These are phyloP conservation scores for Melieria omissa DNA, from an alignment of 2,888 invertebrate species.

Conservation along the genomic window DNA sequence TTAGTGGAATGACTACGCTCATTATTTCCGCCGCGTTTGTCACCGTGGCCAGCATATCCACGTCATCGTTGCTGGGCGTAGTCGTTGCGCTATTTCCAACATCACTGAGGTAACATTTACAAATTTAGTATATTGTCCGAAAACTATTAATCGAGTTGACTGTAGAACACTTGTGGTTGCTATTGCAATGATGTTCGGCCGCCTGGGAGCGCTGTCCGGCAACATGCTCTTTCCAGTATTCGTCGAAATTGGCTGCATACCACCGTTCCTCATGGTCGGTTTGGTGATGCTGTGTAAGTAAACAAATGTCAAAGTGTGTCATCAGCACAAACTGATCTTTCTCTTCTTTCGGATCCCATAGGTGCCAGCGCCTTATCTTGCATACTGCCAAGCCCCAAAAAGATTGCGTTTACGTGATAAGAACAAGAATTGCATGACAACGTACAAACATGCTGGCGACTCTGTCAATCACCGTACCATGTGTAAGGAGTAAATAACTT, in stretches of 20 bases:
- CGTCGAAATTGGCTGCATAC: constrained; percentile 75
- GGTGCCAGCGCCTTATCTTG: constrained; percentile 22
- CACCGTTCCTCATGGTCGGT: constrained; percentile 78
- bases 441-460: too few relatives aligned
- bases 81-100: constrained; percentile 62
- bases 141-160: background rate
- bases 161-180: constrained; percentile 78
- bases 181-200: constrained; percentile 77
- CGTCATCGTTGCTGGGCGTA: constrained; percentile 60
- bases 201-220: constrained; percentile 77
- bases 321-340: background rate
- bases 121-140: background rate
- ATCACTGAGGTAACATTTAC: constrained; percentile 57
- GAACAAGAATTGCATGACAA: background rate
- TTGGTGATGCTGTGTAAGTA: constrained; percentile 65
- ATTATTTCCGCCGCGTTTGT: constrained; percentile 70
- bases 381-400: constrained; percentile 16
- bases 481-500: too few relatives aligned
- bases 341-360: background rate
- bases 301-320: background rate
- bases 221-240: constrained; percentile 78
- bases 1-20: constrained; percentile 69
- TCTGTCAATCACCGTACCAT: too few relatives aligned
- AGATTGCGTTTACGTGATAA: constrained; percentile 6
- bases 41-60: constrained; percentile 57